Evolutionary conservation across 2,888 invertebrate species (phyloP).

Genomic region (Catocala sponsa): DNA sequence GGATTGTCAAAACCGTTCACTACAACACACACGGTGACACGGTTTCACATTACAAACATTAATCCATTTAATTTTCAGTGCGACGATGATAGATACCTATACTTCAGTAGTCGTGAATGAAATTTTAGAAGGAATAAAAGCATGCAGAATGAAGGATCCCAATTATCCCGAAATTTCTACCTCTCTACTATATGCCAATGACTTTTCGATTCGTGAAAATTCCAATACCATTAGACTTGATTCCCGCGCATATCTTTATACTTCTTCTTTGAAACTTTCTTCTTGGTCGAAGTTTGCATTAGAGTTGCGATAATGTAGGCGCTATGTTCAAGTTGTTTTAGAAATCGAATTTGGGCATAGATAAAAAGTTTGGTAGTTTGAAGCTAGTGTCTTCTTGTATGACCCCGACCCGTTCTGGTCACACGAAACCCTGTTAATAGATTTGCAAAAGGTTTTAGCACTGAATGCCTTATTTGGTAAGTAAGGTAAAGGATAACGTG

Average conservation of each 20-base stretch:
- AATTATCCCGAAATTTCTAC: conserved; percentile 67
- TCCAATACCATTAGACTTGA: conserved; percentile 81
- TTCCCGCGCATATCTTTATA: conserved; percentile 82
- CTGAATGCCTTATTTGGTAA: conserved; percentile 66
- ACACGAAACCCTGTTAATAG: conserved; percentile 71
- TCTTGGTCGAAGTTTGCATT: conserved; percentile 85
- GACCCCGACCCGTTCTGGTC: conserved; percentile 73
- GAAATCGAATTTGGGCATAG: conserved; percentile 82
- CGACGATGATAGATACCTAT: conserved; percentile 51
- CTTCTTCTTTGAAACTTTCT: conserved; percentile 81
- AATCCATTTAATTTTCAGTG: conserved; percentile 57
- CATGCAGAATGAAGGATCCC: conserved; percentile 76
- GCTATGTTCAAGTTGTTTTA: conserved; percentile 84
- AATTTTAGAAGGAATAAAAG: conserved; percentile 69
- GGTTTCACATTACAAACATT: conserved; percentile 46
- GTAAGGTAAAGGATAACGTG: conserved; percentile 56
- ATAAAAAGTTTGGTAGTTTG: conserved; percentile 82
- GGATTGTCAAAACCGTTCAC: conserved; percentile 51
- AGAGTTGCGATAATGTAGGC: conserved; percentile 85
- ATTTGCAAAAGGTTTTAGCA: conserved; percentile 64
- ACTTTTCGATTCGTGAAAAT: conserved; percentile 85
- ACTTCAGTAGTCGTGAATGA: conserved; percentile 71
- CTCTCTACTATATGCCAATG: conserved; percentile 65
- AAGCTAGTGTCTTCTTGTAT: conserved; percentile 82
- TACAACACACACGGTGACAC: conserved; percentile 49